Evolutionary conservation across 2,113 vertebrate genomes (phyloP), one percentile per base, ranked within the genome.

Genomic region (Rhabdornis inornatus): DNA sequence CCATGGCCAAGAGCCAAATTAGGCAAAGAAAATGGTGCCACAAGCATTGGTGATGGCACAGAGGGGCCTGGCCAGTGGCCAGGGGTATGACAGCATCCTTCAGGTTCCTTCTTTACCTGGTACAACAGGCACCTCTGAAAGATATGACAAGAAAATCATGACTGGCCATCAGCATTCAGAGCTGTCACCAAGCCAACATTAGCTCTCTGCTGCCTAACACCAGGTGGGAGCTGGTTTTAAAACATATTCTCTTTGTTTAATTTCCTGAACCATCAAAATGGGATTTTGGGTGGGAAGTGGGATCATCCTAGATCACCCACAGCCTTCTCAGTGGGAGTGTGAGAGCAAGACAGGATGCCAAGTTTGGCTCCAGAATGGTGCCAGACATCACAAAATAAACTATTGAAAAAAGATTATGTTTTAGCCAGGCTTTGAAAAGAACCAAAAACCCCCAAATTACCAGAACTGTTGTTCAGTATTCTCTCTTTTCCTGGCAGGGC

Each of bases 1-100:
- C 68, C 3, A 0, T 4, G 30, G 64, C 83, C 4, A 37, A 81
- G n/a, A 76, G 90, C 69, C 82, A 87, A 83, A 81, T 0, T 7
- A n/a, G 40, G 85, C 83, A 60, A 56, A 71, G 53, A 65, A 78
- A 87, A 64, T 22, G 28, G 60, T 71, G 74, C 75, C 44, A 5
- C 0, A 6, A 70, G 40, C 10, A 2, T 20, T 0, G 0, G 9
- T 1, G 9, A 31, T 53, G 75, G 44, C 66, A 37, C 2, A 0
- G 63, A 60, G 70, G 45, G 59, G 11, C 53, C 69, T 57, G 84
- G 63, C 33, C 77, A 35, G 50, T 22, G 47, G 28, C 65, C 2
- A 7, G 30, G n/a, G 8, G 10, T 23, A 11, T 72, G 63, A 27
- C 42, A 89, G 53, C 66, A 83, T 85, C 91, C 52, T 70, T 77